A percentile compares a stretch with the other conserved stretches of the same genome.
These are phyloP conservation scores for Paramormyrops hopkinsi DNA, from an alignment of 2,797 vertebrate species.

Conservation along the genomic window DNA sequence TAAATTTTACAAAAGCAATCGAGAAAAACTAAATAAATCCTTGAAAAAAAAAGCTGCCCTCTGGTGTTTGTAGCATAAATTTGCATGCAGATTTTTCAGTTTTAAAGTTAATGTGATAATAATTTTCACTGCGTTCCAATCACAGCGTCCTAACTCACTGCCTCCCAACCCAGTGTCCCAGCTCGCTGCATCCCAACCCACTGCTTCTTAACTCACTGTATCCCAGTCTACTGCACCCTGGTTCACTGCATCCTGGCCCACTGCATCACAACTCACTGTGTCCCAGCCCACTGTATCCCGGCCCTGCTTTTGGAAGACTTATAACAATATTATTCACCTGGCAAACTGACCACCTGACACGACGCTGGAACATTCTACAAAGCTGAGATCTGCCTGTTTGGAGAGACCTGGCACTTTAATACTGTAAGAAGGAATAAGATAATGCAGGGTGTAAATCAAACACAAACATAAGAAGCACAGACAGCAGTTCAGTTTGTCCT, in stretches of 20 bases:
- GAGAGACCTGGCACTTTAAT: background rate
- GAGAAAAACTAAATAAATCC: background rate
- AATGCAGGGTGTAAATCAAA: background rate
- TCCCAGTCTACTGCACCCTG: background rate
- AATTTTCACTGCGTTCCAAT: background rate
- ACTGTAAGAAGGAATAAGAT: background rate
- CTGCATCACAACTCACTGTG: background rate
- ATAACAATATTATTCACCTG: background rate
- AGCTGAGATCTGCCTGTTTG: background rate
- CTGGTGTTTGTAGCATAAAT: background rate
- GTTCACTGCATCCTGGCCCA: background rate
- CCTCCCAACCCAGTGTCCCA: background rate
- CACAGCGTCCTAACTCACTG: background rate
- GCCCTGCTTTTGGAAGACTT: background rate
- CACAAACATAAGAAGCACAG: background rate
- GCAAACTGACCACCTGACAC: background rate
- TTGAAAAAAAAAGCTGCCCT: constrained; percentile 3
- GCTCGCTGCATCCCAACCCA: background rate
- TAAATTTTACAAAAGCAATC: background rate
- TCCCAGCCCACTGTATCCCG: background rate
- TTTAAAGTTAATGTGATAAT: background rate
- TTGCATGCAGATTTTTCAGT: background rate
- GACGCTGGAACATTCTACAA: background rate
- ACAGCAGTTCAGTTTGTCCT: background rate
- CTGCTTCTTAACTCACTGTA: background rate